Percentiles rank a stretch among this genome's conserved stretches.
Evolutionary conservation across 2,888 invertebrate genomes (phyloP).

Genomic region (Teinopalpus imperialis): DNA sequence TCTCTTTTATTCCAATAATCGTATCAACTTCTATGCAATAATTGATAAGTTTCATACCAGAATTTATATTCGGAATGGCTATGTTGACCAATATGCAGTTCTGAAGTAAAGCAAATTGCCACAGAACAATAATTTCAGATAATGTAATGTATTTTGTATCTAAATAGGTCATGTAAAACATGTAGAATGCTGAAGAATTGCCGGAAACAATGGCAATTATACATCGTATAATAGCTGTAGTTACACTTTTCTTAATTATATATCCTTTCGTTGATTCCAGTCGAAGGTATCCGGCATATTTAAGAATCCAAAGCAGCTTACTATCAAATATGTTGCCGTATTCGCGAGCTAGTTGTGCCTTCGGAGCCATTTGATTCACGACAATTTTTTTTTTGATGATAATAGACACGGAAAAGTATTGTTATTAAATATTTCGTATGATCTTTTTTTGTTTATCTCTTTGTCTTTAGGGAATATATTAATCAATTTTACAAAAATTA

Average conservation of each 20-base stretch:
- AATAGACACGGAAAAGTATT: too few species aligned
- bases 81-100: slow-evolving; percentile 44
- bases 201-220: slow-evolving; percentile 5
- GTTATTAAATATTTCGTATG: too few species aligned
- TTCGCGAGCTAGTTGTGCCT: slow-evolving; percentile 1
- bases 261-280: slow-evolving; percentile 44
- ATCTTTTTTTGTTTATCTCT: too few species aligned
- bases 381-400: too few species aligned
- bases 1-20: slow-evolving; percentile 51
- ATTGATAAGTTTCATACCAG: slow-evolving; percentile 41
- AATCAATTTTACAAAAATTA: too few species aligned
- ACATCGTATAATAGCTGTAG: slow-evolving; percentile 9
- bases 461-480: too few species aligned
- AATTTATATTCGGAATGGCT: slow-evolving; percentile 41
- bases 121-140: slow-evolving; percentile 44
- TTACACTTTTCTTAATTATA: slow-evolving; percentile 36
- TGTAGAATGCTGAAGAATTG: slow-evolving; percentile 27
- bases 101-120: slow-evolving; percentile 40
- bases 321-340: slow-evolving; percentile 13
- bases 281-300: slow-evolving; percentile 43
- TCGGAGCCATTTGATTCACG: slow-evolving; percentile 12
- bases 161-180: slow-evolving; percentile 39
- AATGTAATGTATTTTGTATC: slow-evolving; percentile 37
- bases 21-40: slow-evolving; percentile 50
- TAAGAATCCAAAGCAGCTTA: slow-evolving; percentile 15